Evolutionary conservation across 2,113 vertebrate species (phyloP).

Genomic region (Gallinago undulata): DNA sequence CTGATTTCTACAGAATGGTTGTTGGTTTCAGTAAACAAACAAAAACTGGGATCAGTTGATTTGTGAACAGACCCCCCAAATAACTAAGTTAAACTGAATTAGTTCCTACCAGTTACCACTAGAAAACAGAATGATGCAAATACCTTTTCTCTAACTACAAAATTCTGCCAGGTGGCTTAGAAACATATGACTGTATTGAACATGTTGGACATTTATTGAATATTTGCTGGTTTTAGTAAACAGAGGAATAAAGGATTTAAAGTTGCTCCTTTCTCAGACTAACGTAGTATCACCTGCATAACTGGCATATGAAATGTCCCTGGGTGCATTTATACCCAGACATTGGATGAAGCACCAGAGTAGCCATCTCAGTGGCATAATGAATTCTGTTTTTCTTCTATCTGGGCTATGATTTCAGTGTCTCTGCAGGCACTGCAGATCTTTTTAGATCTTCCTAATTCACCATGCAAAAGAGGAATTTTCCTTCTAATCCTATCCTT

Average conservation of each 20-base stretch:
- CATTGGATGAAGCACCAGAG: not conserved
- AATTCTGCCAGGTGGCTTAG: not conserved
- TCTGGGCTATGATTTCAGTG: not conserved
- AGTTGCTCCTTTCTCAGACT: too few species aligned
- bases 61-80: not conserved
- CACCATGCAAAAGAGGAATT: not conserved
- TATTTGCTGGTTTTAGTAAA: not conserved
- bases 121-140: not conserved
- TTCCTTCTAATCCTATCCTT: conserved; percentile 12
- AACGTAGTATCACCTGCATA: too few species aligned
- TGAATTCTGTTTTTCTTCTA: not conserved
- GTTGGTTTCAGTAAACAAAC: not conserved
- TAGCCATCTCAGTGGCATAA: not conserved
- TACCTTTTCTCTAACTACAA: not conserved
- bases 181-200: not conserved
- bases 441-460: conserved; percentile 19
- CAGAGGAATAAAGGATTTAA: not conserved
- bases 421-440: not conserved
- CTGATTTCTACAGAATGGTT: not conserved
- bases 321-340: not conserved
- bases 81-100: not conserved
- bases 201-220: not conserved
- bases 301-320: not conserved
- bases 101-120: not conserved
- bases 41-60: not conserved